Percentiles rank a stretch among this genome's conserved stretches.
Evolutionary conservation across 1,140 invertebrate genomes (phyloP).

Genomic region (Druon quercuslanigerum): DNA sequence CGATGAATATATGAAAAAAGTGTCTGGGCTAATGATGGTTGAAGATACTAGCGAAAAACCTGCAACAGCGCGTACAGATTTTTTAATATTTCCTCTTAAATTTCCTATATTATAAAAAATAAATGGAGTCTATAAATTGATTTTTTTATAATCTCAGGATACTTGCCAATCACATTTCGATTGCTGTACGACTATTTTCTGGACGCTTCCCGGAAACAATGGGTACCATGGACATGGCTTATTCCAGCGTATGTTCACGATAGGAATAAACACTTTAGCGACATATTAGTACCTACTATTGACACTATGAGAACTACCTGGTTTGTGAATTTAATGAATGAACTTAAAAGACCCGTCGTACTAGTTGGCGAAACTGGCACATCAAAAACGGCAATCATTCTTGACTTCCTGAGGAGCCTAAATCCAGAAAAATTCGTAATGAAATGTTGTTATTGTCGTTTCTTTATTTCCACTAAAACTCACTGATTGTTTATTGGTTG

Average conservation of each 20-base stretch:
- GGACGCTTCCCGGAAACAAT: slow-evolving; percentile 81
- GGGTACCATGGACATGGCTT: slow-evolving; percentile 90
- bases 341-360: slow-evolving; percentile 85
- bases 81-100: background rate
- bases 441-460: slow-evolving; percentile 39
- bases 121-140: background rate
- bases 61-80: slow-evolving; percentile 78
- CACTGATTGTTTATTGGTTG: slow-evolving; percentile 24
- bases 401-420: slow-evolving; percentile 85
- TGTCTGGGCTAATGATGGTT: slow-evolving; percentile 81
- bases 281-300: slow-evolving; percentile 92
- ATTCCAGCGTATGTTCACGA: slow-evolving; percentile 87
- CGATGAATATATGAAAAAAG: slow-evolving; percentile 87
- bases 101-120: background rate
- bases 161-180: slow-evolving; percentile 81
- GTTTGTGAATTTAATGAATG: slow-evolving; percentile 86
- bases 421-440: slow-evolving; percentile 83
- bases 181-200: slow-evolving; percentile 89
- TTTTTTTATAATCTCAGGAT: slow-evolving; percentile 70
- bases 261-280: slow-evolving; percentile 81
- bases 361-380: slow-evolving; percentile 93
- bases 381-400: slow-evolving; percentile 92
- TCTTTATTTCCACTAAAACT: background rate
- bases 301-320: slow-evolving; percentile 89
- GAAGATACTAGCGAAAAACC: slow-evolving; percentile 80